phyloP scores from a whole-genome alignment of 2,113 vertebrate genomes.

The Phocoena phocoena region DNA sequence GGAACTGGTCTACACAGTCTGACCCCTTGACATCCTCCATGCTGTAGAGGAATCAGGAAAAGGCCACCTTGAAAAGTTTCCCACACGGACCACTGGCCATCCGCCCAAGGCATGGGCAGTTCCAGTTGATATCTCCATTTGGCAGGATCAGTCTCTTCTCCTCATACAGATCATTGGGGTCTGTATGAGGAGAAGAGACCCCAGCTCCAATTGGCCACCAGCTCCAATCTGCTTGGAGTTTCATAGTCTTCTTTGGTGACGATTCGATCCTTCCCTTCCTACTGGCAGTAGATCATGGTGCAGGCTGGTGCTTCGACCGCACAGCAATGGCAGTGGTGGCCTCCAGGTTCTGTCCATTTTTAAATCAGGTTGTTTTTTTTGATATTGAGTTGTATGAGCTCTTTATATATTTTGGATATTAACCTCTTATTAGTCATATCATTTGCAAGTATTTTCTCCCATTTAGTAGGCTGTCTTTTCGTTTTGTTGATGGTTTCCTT shows the following conservation, averaged over 20 bases:
- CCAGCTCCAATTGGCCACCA: conserved; percentile 87
- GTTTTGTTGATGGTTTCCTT: too few species aligned
- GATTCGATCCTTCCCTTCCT: conserved; percentile 87
- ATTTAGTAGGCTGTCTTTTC: too few species aligned
- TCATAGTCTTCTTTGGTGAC: conserved; percentile 94
- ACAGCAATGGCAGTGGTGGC: too few species aligned
- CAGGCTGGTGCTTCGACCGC: too few species aligned
- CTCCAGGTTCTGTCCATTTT: too few species aligned
- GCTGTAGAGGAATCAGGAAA: conserved; percentile 98
- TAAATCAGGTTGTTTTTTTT: too few species aligned
- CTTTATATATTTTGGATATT: too few species aligned
- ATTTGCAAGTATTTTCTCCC: too few species aligned
- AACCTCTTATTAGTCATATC: too few species aligned
- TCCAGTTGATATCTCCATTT: conserved; percentile 98
- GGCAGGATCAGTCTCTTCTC: conserved; percentile 95
- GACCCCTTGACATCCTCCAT: conserved; percentile 96
- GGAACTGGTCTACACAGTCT: conserved; percentile 70
- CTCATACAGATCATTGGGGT: conserved; percentile 96
- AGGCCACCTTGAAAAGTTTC: conserved; percentile 97
- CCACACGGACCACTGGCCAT: conserved; percentile 98
- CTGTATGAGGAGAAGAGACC: conserved; percentile 50
- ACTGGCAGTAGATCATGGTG: too few species aligned
- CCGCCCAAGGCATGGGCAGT: conserved; percentile 96
- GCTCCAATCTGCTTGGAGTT: conserved; percentile 94
- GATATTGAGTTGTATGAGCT: too few species aligned